phyloP scores from a whole-genome alignment of 1,140 invertebrate genomes.

The Venturia canescens region DNA sequence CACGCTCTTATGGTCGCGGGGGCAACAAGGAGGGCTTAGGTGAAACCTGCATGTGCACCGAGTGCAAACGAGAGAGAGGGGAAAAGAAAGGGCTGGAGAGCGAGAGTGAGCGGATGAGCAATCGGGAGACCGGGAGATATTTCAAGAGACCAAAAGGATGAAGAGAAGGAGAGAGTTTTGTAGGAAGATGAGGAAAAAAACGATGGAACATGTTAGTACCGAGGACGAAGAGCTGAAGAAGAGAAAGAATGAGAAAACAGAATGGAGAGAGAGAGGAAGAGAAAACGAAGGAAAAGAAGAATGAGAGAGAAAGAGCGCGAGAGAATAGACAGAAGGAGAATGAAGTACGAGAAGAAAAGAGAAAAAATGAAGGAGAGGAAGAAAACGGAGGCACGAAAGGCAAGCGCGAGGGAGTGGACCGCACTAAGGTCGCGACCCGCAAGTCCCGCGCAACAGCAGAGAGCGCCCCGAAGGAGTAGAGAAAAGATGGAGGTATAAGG shows the following conservation, averaged over 20 bases:
- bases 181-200: conserved; percentile 44
- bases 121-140: conserved; percentile 50
- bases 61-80: background rate
- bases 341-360: conserved; percentile 25
- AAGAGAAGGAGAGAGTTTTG: conserved; percentile 36
- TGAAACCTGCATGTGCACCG: conserved; percentile 30
- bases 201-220: conserved; percentile 40
- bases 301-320: conserved; percentile 26
- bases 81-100: background rate
- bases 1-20: conserved; percentile 3
- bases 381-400: conserved; percentile 60
- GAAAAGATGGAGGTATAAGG: conserved; percentile 48
- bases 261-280: conserved; percentile 35
- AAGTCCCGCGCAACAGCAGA: conserved; percentile 56
- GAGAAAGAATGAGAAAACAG: conserved; percentile 18
- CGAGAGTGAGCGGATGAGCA: conserved; percentile 47
- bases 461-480: background rate
- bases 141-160: conserved; percentile 44
- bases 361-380: conserved; percentile 52
- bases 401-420: conserved; percentile 63
- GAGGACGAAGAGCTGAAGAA: conserved; percentile 41
- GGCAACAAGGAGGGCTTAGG: conserved; percentile 22
- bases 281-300: conserved; percentile 37
- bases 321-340: conserved; percentile 38
- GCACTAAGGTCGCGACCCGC: conserved; percentile 70